These are phyloP conservation scores for Pseudochirops cupreus DNA, from an alignment of 2,797 vertebrate genomes.

Conservation along the genomic window DNA sequence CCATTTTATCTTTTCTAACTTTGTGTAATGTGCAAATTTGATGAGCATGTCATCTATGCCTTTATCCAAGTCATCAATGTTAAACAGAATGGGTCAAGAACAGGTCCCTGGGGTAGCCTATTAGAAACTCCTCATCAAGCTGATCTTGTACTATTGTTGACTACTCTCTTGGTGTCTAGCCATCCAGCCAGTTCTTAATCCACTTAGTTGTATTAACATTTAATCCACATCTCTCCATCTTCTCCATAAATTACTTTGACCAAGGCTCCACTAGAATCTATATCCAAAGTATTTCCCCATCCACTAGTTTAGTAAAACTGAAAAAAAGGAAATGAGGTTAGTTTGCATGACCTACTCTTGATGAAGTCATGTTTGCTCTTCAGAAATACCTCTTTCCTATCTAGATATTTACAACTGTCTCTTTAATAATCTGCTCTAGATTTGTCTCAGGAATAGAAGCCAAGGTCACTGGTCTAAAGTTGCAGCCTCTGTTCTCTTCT, in stretches of 20 bases:
- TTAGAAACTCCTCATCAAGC: background rate
- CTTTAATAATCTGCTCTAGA: no score
- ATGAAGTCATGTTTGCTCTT: no score
- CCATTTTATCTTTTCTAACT: background rate
- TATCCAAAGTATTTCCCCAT: background rate
- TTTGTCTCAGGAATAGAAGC: no score
- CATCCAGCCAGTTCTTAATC: background rate
- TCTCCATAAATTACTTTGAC: background rate
- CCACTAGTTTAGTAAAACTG: background rate
- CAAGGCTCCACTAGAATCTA: background rate
- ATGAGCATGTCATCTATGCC: background rate
- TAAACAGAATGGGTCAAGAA: background rate
- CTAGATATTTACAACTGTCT: no score
- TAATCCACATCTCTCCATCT: background rate
- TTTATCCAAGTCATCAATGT: background rate
- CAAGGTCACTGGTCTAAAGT: no score
- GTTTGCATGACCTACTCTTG: background rate
- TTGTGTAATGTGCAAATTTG: background rate
- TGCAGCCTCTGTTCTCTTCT: background rate
- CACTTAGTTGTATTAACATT: background rate
- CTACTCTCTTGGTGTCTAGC: background rate
- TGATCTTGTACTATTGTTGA: background rate
- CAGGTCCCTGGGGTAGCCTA: background rate
- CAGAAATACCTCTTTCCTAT: no score
- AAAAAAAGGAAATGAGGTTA: background rate